Evolutionary conservation across 2,888 invertebrate genomes (phyloP), one percentile per base, ranked within the genome.

Genomic region (Eremobia ochroleuca): DNA sequence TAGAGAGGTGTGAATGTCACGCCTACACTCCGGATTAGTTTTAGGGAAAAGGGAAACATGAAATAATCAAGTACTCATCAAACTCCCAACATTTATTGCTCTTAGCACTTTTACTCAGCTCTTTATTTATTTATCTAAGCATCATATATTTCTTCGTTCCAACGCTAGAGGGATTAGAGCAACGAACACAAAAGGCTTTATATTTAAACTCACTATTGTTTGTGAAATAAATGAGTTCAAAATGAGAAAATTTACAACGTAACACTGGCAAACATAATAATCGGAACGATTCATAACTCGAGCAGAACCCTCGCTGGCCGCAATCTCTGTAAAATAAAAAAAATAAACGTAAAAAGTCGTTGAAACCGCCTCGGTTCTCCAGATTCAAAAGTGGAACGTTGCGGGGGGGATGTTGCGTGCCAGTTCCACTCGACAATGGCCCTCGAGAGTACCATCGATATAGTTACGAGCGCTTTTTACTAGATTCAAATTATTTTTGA

Each of bases 341-440:
- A 87, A 88, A 81, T 28, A 70, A 43, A 86, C 68, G 64, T 75
- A 73, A 77, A 82, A 85, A 83, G 78, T 81, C 84, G 84, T 89
- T 90, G 87, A 88, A 89, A 86, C 86, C 86, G 80, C 85, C 81
- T 89, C 85, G 75, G 83, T 82, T 88, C 85, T 89, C 76, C 85
- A 90, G 87, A 90, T 90, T 90, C 87, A 89, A 92, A 92, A 91
- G 90, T 91, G 83, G 91, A 90, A 85, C 90, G 87, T 78, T 79
- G 77, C 65, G 84, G 81, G 83, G 83, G 87, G 84, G 84, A 81
- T 89, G 92, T 91, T 91, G 90, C 90, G 90, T 90, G 92, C 91
- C 90, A 92, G 92, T 92, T 92, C 85, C 81, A 84, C 85, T 83
- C 87, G 46, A 92, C 91, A 92, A 92, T 90, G 80, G 87, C 85